Evolutionary conservation across 2,797 vertebrate genomes (phyloP), one percentile per base, ranked within the genome.

Genomic region (Lepidocolaptes lacrymiger): DNA sequence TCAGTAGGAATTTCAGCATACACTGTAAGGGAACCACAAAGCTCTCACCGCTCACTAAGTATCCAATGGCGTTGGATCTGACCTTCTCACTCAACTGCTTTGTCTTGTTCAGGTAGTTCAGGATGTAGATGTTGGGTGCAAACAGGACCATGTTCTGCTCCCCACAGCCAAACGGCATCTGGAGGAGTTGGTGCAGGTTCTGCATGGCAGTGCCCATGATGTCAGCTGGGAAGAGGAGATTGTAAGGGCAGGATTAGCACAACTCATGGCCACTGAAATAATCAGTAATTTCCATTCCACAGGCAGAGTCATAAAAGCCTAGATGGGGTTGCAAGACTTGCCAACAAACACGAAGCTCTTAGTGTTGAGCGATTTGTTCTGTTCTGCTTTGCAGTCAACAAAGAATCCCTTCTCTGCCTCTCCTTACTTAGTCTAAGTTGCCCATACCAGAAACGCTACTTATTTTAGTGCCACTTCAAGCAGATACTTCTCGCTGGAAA

Each of bases 71-170:
- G 75, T 97, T 98, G 30, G 97, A 72, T 64, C 56, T 86, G 75
- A 98, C 54, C 39, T 93, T 96, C 23, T 91, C 8, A 2, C 91
- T 98, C 88, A 99, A 96, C 93, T 98, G 98, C 16, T 96, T 18
- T 23, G 98, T 98, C 66, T 97, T 97, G 36, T 93, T 93, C 79
- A 99, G 97, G 67, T 99, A 99, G 36, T 98, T 74, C 56, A 98
- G 95, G 74, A 99, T 80, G 4, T 98, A 98, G 89, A 98, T 98
- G 83, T 98, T 98, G 43, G 98, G 98, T 21, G 98, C 97, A 75
- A 99, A 97, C 0, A 98, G 95, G 1, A 61, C 98, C 97, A 98
- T 97, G 92, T 99, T 99, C 97, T 99, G 98, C 80, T 99, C 98
- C 7, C 99, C 99, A 82, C 98, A 98, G 85, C 98, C 98, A 0